Conservation (phyloP, 2,797 vertebrate species). For the Melanotaenia nigrans region DNA sequence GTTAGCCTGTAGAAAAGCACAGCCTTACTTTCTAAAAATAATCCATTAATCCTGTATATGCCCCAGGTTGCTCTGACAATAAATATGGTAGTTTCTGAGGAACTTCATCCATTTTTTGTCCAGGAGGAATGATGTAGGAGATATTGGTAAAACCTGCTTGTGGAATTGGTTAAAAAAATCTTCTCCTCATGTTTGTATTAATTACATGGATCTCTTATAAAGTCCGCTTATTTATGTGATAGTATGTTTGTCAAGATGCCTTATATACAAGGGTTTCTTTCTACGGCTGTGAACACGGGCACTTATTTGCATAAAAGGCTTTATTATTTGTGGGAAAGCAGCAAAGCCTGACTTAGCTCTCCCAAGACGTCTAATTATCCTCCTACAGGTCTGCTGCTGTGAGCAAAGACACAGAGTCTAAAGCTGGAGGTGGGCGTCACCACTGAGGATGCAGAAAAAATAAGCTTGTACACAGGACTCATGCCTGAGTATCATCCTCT, state of each 20-base stretch:
- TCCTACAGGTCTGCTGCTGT: constrained; percentile 38
- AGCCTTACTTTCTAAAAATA: constrained; percentile 3
- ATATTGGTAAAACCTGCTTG: constrained; percentile 24
- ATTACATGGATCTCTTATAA: constrained; percentile 11
- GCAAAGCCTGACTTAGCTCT: constrained; percentile 42
- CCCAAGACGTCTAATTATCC: constrained; percentile 53
- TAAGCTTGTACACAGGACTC: constrained; percentile 3
- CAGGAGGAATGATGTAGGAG: constrained; percentile 12
- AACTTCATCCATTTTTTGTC: constrained; percentile 31
- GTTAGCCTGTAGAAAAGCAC: constrained; percentile 2
- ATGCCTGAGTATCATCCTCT: constrained; percentile 3
- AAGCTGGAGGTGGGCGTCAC: constrained; percentile 21
- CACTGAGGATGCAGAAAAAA: constrained; percentile 1
- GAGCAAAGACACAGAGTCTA: constrained; percentile 1
- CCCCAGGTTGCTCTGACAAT: constrained; percentile 20
- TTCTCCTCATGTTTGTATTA: neutral
- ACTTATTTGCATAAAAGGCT: constrained; percentile 19
- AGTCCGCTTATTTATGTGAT: constrained; percentile 11
- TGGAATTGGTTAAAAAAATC: neutral
- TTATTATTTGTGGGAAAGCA: constrained; percentile 41
- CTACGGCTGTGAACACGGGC: constrained; percentile 1
- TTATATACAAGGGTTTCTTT: constrained; percentile 25
- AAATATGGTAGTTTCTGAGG: constrained; percentile 22
- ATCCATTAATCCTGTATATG: constrained; percentile 3
- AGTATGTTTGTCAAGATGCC: neutral